A percentile compares a stretch with the other conserved stretches of the same genome.
Evolutionary conservation across 2,797 vertebrate genomes (phyloP).

Genomic region (Typhlichthys eigenmanni): DNA sequence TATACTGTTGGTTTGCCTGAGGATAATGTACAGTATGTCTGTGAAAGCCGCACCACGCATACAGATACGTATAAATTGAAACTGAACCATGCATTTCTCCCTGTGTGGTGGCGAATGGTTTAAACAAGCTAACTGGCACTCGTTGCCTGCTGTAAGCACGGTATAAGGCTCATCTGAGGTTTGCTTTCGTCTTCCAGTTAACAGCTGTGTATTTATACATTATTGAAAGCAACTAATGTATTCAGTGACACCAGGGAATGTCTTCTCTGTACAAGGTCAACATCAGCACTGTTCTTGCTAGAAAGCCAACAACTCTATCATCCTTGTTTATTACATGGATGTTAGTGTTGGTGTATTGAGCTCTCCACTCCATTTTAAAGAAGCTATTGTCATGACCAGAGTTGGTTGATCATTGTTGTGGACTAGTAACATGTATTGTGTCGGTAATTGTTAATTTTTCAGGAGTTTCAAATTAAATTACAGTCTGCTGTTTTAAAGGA

Average conservation of each 20-base stretch:
- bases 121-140: neutral
- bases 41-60: too few species aligned
- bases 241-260: neutral
- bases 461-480: too few species aligned
- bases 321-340: neutral
- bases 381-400: neutral
- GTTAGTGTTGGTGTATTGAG: neutral
- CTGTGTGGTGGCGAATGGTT: too few species aligned
- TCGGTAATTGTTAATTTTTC: too few species aligned
- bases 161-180: neutral
- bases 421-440: too few species aligned
- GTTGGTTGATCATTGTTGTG: too few species aligned
- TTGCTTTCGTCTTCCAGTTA: neutral
- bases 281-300: slow-evolving; percentile 4
- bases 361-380: slow-evolving; percentile 7
- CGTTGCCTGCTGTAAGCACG: neutral
- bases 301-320: too few species aligned
- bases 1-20: too few species aligned
- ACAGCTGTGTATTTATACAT: neutral
- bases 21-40: too few species aligned
- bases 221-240: neutral
- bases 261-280: slow-evolving; percentile 1
- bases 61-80: too few species aligned
- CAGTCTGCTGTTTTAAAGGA: too few species aligned
- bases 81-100: too few species aligned